Percentiles rank a stretch among this genome's conserved stretches.
phyloP scores from a whole-genome alignment of 1,140 invertebrate species.

The Sogatella furcifera region DNA sequence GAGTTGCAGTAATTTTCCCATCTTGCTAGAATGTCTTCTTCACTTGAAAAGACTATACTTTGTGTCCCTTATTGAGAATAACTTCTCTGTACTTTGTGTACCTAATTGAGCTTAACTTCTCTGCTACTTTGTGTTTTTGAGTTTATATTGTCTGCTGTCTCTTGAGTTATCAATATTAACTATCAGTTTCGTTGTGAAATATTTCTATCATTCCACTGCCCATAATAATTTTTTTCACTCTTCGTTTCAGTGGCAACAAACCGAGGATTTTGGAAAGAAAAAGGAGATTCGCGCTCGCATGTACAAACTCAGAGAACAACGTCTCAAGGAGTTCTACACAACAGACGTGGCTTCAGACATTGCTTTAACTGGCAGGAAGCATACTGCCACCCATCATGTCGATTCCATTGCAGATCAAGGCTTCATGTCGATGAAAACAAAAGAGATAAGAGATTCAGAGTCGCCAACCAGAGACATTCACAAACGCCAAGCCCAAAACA shows the following conservation, averaged over 20 bases:
- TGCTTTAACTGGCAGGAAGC: slow-evolving; percentile 15
- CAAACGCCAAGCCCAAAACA: slow-evolving; percentile 10
- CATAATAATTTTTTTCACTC: slow-evolving; percentile 22
- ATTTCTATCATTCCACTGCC: too few relatives aligned
- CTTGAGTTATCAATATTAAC: too few relatives aligned
- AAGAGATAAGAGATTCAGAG: slow-evolving; percentile 62
- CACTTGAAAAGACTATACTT: too few relatives aligned
- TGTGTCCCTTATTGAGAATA: too few relatives aligned
- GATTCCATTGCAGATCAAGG: slow-evolving; percentile 59
- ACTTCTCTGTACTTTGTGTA: too few relatives aligned
- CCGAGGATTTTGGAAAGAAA: slow-evolving; percentile 71
- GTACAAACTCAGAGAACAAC: slow-evolving; percentile 66
- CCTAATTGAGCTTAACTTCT: too few relatives aligned
- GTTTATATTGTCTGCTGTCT: too few relatives aligned
- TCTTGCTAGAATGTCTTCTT: too few relatives aligned
- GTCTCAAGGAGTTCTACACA: slow-evolving; percentile 57
- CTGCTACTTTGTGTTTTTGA: too few relatives aligned
- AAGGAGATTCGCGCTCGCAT: slow-evolving; percentile 75
- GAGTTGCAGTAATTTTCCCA: too few relatives aligned
- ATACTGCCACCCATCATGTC: slow-evolving; percentile 40
- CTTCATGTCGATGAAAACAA: slow-evolving; percentile 60
- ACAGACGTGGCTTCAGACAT: slow-evolving; percentile 31
- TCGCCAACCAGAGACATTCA: slow-evolving; percentile 53
- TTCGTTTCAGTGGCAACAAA: slow-evolving; percentile 62
- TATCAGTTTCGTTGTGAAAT: too few relatives aligned